Conservation (phyloP, 1,140 invertebrate species). For the Atopsyche davidsoni region DNA sequence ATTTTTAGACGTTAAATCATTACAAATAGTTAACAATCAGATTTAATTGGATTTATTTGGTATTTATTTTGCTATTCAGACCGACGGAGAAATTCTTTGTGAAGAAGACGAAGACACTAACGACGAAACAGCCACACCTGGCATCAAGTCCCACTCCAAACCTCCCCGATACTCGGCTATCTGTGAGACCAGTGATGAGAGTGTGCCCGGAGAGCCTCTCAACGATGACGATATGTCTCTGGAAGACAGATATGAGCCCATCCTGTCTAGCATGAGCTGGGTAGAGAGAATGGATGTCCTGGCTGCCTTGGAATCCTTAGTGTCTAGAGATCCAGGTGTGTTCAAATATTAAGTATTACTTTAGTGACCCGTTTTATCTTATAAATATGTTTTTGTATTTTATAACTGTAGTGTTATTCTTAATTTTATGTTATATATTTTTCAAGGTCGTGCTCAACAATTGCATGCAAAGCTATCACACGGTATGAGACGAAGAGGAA, state of each 20-base stretch:
- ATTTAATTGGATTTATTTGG: neutral
- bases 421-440: constrained; percentile 2
- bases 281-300: constrained; percentile 72
- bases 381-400: neutral
- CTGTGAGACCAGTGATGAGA: constrained; percentile 26
- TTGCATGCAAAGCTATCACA: constrained; percentile 91
- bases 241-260: constrained; percentile 63
- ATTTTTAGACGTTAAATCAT: too few relatives aligned
- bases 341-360: neutral
- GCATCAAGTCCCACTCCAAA: constrained; percentile 12
- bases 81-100: constrained; percentile 60
- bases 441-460: constrained; percentile 72
- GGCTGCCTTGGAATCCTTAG: constrained; percentile 66
- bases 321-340: constrained; percentile 68
- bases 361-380: neutral
- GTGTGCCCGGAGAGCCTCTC: constrained; percentile 27
- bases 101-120: constrained; percentile 48
- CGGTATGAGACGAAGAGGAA: constrained; percentile 73
- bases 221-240: constrained; percentile 43
- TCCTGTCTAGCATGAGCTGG: constrained; percentile 70
- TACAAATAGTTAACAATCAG: neutral
- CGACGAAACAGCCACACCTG: constrained; percentile 12
- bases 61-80: constrained; percentile 34
- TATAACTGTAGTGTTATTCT: constrained; percentile 1
- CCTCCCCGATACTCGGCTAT: constrained; percentile 11